Conservation (phyloP, 1,140 invertebrate species). For the Lasioglossum baleicum region DNA sequence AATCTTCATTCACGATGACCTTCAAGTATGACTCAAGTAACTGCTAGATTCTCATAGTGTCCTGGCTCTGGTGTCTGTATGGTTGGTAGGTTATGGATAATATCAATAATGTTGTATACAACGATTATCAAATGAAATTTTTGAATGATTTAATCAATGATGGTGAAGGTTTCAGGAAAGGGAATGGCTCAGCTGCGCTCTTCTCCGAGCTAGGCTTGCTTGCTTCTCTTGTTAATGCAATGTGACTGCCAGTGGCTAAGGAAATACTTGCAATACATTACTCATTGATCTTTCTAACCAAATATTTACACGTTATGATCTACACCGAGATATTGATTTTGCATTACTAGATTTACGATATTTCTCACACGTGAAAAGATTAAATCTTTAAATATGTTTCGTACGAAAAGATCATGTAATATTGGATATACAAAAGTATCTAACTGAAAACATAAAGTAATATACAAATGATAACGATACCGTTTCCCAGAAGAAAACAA, state of each 20-base stretch:
- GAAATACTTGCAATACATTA: constrained; percentile 63
- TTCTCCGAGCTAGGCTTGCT: constrained; percentile 72
- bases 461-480: neutral
- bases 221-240: constrained; percentile 71
- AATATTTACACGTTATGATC: neutral
- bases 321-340: neutral
- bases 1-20: constrained; percentile 74
- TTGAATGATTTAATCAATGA: constrained; percentile 66
- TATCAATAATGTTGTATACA: constrained; percentile 76
- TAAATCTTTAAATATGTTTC: neutral
- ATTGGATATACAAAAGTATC: neutral
- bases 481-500: neutral
- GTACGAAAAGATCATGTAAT: neutral
- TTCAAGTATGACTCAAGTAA: constrained; percentile 73
- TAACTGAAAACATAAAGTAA: too few relatives aligned
- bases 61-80: constrained; percentile 80
- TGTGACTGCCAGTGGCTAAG: constrained; percentile 70
- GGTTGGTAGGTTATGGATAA: constrained; percentile 74
- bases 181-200: constrained; percentile 73
- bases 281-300: constrained; percentile 62
- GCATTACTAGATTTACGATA: neutral
- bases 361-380: neutral
- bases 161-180: constrained; percentile 68
- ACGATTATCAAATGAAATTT: constrained; percentile 72
- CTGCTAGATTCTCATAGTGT: constrained; percentile 78